A percentile compares a stretch with the other conserved stretches of the same genome.
phyloP scores from a whole-genome alignment of 2,797 vertebrate genomes.

The Sarcoramphus papa region DNA sequence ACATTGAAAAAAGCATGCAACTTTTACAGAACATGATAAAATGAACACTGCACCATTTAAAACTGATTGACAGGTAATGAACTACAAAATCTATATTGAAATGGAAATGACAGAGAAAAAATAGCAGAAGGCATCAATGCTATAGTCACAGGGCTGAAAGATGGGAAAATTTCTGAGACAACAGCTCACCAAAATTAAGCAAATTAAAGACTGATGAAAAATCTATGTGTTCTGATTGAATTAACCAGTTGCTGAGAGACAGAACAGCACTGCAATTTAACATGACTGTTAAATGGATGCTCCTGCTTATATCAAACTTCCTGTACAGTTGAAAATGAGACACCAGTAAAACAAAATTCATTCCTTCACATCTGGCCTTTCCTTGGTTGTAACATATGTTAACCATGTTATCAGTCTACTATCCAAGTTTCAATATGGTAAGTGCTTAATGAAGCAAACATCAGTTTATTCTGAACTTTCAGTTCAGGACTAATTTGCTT shows the following conservation, averaged over 20 bases:
- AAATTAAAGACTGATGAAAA: constrained; percentile 69
- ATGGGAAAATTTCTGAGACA: constrained; percentile 59
- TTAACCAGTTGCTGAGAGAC: constrained; percentile 49
- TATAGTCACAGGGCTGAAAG: constrained; percentile 33
- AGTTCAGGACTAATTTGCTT: not conserved
- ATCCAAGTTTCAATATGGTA: not conserved
- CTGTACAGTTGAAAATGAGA: not conserved
- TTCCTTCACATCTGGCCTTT: not conserved
- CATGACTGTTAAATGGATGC: constrained; percentile 5
- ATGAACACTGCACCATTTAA: constrained; percentile 60
- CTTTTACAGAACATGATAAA: constrained; percentile 67
- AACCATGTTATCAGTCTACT: not conserved
- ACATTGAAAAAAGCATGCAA: constrained; percentile 51
- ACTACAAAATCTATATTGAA: constrained; percentile 73
- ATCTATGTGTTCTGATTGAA: constrained; percentile 62
- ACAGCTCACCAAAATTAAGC: constrained; percentile 63
- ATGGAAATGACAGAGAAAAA: constrained; percentile 62
- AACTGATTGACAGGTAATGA: constrained; percentile 76
- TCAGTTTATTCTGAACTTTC: not conserved
- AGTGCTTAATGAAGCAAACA: not conserved
- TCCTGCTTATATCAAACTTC: not conserved
- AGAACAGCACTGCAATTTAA: constrained; percentile 22
- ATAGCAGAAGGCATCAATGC: constrained; percentile 17
- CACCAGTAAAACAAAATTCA: not conserved
- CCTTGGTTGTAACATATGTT: not conserved